These are phyloP conservation scores for Drosophila silvestris DNA, from an alignment of 2,888 invertebrate species.

Conservation along the genomic window DNA sequence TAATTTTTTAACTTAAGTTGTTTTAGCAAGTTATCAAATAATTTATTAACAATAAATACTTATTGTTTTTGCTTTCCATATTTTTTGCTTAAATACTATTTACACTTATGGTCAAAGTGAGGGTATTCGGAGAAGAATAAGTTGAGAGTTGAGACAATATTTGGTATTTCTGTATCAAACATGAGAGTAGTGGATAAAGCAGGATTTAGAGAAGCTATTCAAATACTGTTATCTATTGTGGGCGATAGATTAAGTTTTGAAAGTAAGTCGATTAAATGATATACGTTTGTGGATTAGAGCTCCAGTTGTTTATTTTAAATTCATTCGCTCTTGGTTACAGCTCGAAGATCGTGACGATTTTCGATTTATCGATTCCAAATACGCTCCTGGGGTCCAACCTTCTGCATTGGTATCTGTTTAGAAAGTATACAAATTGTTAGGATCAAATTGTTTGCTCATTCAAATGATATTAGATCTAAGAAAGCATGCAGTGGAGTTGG, in stretches of 20 bases:
- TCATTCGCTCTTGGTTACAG: slow-evolving; percentile 82
- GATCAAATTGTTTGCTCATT: neutral
- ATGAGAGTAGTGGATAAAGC: slow-evolving; percentile 2
- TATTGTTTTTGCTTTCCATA: slow-evolving; percentile 10
- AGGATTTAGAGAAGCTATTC: slow-evolving; percentile 31
- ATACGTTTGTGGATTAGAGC: neutral
- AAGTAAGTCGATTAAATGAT: slow-evolving; percentile 26
- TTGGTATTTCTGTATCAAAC: slow-evolving; percentile 1
- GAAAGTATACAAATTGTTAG: neutral
- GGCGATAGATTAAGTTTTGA: slow-evolving; percentile 56
- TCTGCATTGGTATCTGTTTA: slow-evolving; percentile 88
- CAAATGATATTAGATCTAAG: neutral
- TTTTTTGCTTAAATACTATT: slow-evolving; percentile 26
- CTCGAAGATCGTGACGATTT: slow-evolving; percentile 91
- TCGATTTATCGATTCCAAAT: slow-evolving; percentile 91
- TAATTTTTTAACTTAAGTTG: slow-evolving; percentile 23
- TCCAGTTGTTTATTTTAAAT: slow-evolving; percentile 50
- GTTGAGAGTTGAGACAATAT: slow-evolving; percentile 15
- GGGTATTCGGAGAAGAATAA: slow-evolving; percentile 20
- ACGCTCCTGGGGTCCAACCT: slow-evolving; percentile 98
- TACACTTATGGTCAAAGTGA: slow-evolving; percentile 43
- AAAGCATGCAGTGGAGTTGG: slow-evolving; percentile 26
- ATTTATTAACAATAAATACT: slow-evolving; percentile 53
- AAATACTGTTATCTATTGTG: slow-evolving; percentile 51
- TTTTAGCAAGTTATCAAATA: slow-evolving; percentile 27